Conservation (phyloP, 1,140 invertebrate genomes). For the Cydia amplana region DNA sequence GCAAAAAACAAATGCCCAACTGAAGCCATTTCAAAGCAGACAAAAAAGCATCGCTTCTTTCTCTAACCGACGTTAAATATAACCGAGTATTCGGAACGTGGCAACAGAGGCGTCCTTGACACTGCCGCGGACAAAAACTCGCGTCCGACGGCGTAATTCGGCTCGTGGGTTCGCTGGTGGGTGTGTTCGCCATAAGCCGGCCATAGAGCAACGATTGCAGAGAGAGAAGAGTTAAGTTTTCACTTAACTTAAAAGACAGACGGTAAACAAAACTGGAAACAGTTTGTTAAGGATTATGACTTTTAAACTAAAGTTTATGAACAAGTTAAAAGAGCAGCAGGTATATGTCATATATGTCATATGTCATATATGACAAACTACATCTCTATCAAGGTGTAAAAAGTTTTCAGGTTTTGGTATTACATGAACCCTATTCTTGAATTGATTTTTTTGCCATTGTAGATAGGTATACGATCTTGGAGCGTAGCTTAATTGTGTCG, state of each 20-base stretch:
- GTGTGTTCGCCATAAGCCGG: slow-evolving; percentile 38
- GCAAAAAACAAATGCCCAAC: slow-evolving; percentile 1
- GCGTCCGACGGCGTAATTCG: slow-evolving; percentile 58
- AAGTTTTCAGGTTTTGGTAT: no score
- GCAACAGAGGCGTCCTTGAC: slow-evolving; percentile 74
- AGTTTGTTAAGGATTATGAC: no score
- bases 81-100: slow-evolving; percentile 46
- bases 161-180: slow-evolving; percentile 55
- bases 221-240: neutral
- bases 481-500: no score
- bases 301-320: no score
- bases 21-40: slow-evolving; percentile 13
- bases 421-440: no score
- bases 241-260: neutral
- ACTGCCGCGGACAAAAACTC: slow-evolving; percentile 72
- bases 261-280: no score
- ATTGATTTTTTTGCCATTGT: no score
- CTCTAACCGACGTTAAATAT: slow-evolving; percentile 21
- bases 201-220: neutral
- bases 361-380: no score
- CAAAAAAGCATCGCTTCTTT: slow-evolving; percentile 18
- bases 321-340: no score
- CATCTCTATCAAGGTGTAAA: no score
- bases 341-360: no score
- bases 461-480: no score